Conservation (phyloP, 1,140 invertebrate genomes). For the Trachymyrmex septentrionalis region DNA sequence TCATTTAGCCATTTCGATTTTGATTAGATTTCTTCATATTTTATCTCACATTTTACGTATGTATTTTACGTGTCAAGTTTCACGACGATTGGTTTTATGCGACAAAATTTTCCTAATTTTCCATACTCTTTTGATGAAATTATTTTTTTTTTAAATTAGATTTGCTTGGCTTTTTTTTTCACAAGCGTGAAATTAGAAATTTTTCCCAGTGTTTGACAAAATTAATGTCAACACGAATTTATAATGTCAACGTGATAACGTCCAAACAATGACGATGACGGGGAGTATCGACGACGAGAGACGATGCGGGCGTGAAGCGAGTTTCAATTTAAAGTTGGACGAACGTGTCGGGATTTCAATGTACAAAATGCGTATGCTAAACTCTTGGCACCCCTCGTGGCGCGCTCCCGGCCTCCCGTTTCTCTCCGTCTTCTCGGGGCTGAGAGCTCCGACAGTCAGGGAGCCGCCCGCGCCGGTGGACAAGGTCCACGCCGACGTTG, state of each 20-base stretch:
- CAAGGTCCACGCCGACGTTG: constrained; percentile 76
- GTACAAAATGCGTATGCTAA: constrained; percentile 85
- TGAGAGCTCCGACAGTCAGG: constrained; percentile 66
- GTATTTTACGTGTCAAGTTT: no score
- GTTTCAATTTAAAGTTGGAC: constrained; percentile 85
- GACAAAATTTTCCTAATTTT: no score
- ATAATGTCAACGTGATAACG: background rate
- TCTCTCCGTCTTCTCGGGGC: constrained; percentile 70
- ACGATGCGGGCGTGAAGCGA: constrained; percentile 56
- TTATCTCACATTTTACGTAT: no score
- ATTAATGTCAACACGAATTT: background rate
- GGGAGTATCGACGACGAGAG: constrained; percentile 60
- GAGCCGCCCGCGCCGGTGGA: constrained; percentile 72
- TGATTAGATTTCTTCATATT: no score
- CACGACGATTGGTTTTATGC: no score
- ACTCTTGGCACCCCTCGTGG: constrained; percentile 81
- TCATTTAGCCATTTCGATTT: no score
- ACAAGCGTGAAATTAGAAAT: background rate
- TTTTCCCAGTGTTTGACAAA: background rate
- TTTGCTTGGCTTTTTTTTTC: background rate
- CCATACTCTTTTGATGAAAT: no score
- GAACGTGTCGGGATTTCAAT: constrained; percentile 84
- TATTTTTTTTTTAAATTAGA: background rate
- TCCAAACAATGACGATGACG: constrained; percentile 19
- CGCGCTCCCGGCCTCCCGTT: constrained; percentile 48